Evolutionary conservation across 2,888 invertebrate genomes (phyloP), one percentile per base, ranked within the genome.

Genomic region (Leptinotarsa rubiginosa): DNA sequence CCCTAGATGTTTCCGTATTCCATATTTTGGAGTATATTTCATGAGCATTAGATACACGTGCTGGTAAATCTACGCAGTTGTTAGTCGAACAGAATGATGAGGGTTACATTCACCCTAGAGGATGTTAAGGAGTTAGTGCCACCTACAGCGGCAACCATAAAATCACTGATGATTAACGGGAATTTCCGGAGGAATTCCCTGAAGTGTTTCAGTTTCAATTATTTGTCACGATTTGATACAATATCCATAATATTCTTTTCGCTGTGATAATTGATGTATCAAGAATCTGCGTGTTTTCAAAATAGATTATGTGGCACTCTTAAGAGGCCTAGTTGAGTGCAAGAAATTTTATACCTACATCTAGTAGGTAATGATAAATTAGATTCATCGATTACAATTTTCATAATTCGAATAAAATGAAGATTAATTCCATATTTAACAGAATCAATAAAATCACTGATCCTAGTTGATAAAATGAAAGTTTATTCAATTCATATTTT

Each of bases 71-170:
- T 22, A 56, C 50, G 22, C 20, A 22, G 22, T 20, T 56, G 56
- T 20, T 56, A 56, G 20, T 56, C 56, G 20, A 22, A 20, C 25
- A 56, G 56, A 56, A 56, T 56, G 56, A 56, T 22, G 56, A 56
- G 56, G 56, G 22, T 56, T 18, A 20, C 20, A 20, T 22, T 56
- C 22, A 56, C 22, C 56, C 22, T 15, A 56, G 56, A 56, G 56
- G 3, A 4, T 22, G 56, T 56, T 56, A 22, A 56, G 18, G 25
- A 56, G 12, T 15, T 56, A 15, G 15, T 56, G 56, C 56, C 56
- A 56, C 20, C 20, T 15, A 56, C 22, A 56, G 56, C 4, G 56
- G 56, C 20, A 56, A 56, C 22, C 22, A 22, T 56, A 22, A 20
- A 56, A 56, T 56, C 20, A 56, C 56, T 13, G 20, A 22, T 56